Percentiles rank a stretch among this genome's conserved stretches.
Evolutionary conservation across 2,797 vertebrate species (phyloP).

Genomic region (Bryconaethiops microstoma): DNA sequence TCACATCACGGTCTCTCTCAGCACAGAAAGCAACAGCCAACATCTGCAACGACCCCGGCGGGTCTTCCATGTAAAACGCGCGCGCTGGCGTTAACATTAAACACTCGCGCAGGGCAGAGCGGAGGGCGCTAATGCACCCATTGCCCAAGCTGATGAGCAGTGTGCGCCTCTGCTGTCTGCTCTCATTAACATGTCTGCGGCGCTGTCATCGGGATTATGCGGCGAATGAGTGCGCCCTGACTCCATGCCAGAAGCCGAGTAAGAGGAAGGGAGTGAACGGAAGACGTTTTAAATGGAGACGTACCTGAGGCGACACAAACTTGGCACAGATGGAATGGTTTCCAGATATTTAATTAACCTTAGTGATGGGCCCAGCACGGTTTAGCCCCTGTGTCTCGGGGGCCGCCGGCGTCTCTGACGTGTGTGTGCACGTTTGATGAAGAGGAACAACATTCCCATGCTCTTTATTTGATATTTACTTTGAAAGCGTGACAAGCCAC

Average conservation of each 20-base stretch:
- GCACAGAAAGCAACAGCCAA: not conserved
- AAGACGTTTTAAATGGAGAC: conserved; percentile 73
- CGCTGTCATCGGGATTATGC: conserved; percentile 70
- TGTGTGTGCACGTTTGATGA: not conserved
- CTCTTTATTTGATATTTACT: conserved; percentile 22
- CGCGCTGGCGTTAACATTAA: conserved; percentile 29
- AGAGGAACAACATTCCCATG: not conserved
- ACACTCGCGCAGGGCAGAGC: conserved; percentile 16
- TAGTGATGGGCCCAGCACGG: conserved; percentile 42
- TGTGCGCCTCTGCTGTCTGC: conserved; percentile 45
- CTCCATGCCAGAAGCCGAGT: conserved; percentile 67
- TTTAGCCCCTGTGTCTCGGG: not conserved
- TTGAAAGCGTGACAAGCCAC: conserved; percentile 27
- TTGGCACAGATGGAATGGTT: conserved; percentile 75
- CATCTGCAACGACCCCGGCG: conserved; percentile 10
- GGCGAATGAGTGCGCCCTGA: conserved; percentile 63
- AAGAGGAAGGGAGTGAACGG: conserved; percentile 57
- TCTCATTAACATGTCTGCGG: conserved; percentile 60
- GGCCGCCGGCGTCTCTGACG: not conserved
- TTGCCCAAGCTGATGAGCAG: conserved; percentile 38
- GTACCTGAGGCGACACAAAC: conserved; percentile 81
- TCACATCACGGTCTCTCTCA: not conserved
- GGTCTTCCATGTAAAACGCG: conserved; percentile 23
- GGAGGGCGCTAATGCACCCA: conserved; percentile 29
- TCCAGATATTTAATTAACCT: conserved; percentile 80